Conservation (phyloP, 2,888 invertebrate species). For the Drepanosiphum platanoidis region DNA sequence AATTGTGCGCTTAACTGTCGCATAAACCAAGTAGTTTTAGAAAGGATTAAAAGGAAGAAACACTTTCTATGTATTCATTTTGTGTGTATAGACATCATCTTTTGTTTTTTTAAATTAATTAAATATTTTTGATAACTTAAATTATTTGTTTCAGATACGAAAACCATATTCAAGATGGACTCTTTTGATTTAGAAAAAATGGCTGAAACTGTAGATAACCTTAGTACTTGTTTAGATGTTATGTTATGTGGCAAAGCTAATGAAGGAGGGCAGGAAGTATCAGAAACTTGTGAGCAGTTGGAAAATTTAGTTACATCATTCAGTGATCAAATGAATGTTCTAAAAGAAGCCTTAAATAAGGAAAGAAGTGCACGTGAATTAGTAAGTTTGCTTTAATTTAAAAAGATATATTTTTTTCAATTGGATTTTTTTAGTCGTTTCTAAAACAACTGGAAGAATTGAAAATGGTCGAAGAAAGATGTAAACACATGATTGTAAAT, state of each 20-base stretch:
- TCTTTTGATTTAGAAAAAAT: constrained; percentile 49
- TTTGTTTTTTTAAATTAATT: no score
- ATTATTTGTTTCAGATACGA: constrained; percentile 8
- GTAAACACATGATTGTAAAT: constrained; percentile 49
- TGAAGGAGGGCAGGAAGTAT: constrained; percentile 39
- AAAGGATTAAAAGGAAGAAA: no score
- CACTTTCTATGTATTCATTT: no score
- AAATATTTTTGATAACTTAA: neutral
- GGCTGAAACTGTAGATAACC: constrained; percentile 29
- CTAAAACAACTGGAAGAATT: constrained; percentile 44
- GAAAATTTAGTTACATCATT: constrained; percentile 35
- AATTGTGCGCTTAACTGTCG: no score
- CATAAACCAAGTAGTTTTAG: no score
- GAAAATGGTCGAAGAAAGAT: constrained; percentile 38
- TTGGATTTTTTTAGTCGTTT: constrained; percentile 35
- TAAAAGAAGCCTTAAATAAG: constrained; percentile 5
- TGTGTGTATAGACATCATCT: no score
- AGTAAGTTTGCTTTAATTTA: constrained; percentile 8
- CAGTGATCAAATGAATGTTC: constrained; percentile 37
- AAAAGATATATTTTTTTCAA: neutral
- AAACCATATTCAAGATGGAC: constrained; percentile 14
- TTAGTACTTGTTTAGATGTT: constrained; percentile 35
- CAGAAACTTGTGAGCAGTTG: constrained; percentile 24
- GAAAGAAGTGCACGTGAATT: constrained; percentile 31
- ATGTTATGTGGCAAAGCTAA: constrained; percentile 48